A percentile compares a stretch with the other conserved stretches of the same genome.
Conservation (phyloP, 2,888 invertebrate genomes). For the Eurois occulta region DNA sequence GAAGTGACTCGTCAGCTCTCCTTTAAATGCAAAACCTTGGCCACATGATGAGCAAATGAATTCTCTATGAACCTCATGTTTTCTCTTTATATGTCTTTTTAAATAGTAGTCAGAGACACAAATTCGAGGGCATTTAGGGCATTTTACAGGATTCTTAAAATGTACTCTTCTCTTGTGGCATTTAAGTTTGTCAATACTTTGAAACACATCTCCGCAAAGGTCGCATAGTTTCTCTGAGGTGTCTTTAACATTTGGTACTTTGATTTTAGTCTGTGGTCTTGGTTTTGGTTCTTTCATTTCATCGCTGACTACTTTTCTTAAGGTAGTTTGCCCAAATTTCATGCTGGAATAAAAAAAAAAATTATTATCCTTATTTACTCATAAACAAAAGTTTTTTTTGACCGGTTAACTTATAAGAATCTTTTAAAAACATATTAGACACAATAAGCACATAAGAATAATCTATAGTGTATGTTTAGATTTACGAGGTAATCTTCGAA, state of each 20-base stretch:
- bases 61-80: constrained; percentile 76
- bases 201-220: constrained; percentile 82
- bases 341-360: constrained; percentile 73
- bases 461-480: neutral
- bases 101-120: constrained; percentile 79
- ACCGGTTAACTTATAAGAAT: neutral
- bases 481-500: neutral
- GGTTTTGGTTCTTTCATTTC: constrained; percentile 52
- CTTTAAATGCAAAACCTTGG: constrained; percentile 79
- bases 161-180: constrained; percentile 79
- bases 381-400: neutral
- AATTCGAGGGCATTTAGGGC: constrained; percentile 79
- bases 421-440: neutral
- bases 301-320: constrained; percentile 54
- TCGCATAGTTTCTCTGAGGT: constrained; percentile 80
- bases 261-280: constrained; percentile 63
- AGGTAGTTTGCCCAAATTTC: constrained; percentile 67
- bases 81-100: constrained; percentile 81
- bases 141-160: constrained; percentile 76
- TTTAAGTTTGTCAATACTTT: constrained; percentile 74
- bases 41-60: constrained; percentile 84
- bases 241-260: constrained; percentile 64
- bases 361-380: neutral
- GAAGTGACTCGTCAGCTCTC: constrained; percentile 79
- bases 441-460: neutral